phyloP scores from a whole-genome alignment of 2,888 invertebrate genomes.

The Meta bourneti region DNA sequence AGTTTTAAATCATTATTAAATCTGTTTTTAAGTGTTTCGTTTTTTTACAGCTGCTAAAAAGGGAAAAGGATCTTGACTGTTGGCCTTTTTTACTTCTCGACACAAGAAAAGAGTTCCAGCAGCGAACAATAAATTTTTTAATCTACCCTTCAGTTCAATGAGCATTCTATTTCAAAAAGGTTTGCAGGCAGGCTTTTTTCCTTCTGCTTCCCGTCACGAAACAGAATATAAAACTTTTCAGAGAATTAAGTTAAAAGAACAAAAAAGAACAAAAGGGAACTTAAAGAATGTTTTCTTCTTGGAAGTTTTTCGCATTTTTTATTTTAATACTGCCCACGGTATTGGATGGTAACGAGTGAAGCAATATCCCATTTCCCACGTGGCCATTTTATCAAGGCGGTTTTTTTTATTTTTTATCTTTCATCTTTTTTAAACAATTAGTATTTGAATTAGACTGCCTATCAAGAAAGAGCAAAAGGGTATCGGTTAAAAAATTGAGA shows the following conservation, averaged over 20 bases:
- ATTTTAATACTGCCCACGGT: conserved; percentile 12
- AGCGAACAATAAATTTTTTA: background rate
- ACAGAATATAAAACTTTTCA: background rate
- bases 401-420: conserved; percentile 14
- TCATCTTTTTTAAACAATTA: conserved; percentile 35
- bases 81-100: background rate
- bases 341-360: background rate
- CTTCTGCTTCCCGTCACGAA: background rate
- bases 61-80: background rate
- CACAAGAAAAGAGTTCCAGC: background rate
- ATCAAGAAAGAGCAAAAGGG: background rate
- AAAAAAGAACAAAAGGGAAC: conserved; percentile 17
- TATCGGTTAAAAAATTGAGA: background rate
- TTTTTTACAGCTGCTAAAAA: background rate
- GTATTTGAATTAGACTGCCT: conserved; percentile 13
- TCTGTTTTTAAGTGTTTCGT: background rate
- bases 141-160: background rate
- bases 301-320: background rate
- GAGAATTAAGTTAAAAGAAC: background rate
- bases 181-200: background rate
- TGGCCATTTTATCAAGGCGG: background rate
- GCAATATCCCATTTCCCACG: conserved; percentile 38
- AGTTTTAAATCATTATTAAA: background rate
- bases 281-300: conserved; percentile 5
- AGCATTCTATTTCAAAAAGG: background rate